Evolutionary conservation across 2,113 vertebrate genomes (phyloP), one percentile per base, ranked within the genome.

Genomic region (Eretmochelys imbricata): DNA sequence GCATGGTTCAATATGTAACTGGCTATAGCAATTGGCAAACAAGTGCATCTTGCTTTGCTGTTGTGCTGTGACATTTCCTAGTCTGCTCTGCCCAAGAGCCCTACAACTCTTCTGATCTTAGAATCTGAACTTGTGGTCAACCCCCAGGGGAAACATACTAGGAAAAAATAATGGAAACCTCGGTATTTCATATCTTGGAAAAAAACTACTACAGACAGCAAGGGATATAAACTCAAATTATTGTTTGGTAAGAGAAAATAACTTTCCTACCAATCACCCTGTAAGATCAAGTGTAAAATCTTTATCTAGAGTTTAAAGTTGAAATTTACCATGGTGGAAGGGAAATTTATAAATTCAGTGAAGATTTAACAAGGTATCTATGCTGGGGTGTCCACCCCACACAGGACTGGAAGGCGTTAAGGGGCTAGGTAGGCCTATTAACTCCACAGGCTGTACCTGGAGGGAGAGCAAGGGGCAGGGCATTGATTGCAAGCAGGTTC

Each of bases 51-150:
- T 51, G 31, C 85, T 93, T 93, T 89, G 81, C 88, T 91, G 29
- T 59, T 93, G 42, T 85, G 80, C 3, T 0, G 24, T 92, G 80
- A 95, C 91, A 89, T 94, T 94, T 89, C 88, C 79, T 22, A 51
- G 48, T 49, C 59, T 53, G 27, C 76, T 94, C 79, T 91, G 69
- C 84, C 51, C 88, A 90, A 92, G 80, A 94, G 46, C 84, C 84
- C 91, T 85, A 76, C 0, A 2, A 82, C 50, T 95, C 82, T 92
- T 57, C 27, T 95, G 57, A 84, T 92, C 51, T 93, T 75, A 69
- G 51, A 24, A 2, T 13, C 53, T 93, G 83, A 96, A 96, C 85
- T 89, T 95, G 82, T 84, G n/a, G 91, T 85, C 81, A 94, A 85
- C 12, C 17, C 83, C 53, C 49, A 93, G 20, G 81, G 27, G 7